Evolutionary conservation across 2,113 vertebrate species (phyloP), one percentile per base, ranked within the genome.

Genomic region (Epinephelus fuscoguttatus): DNA sequence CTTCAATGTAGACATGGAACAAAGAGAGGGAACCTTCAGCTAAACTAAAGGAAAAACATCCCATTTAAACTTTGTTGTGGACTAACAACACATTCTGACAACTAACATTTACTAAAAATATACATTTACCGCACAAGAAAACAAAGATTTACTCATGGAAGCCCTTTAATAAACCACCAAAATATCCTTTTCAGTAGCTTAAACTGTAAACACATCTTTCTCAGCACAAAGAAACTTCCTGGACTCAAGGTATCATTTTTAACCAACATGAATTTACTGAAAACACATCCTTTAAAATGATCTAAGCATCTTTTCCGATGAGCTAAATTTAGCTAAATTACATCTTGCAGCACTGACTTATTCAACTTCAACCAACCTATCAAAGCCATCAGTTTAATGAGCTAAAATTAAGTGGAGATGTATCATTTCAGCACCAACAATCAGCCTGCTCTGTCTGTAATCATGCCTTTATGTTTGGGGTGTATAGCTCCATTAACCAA

Each of bases 1-100:
- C 86, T 92, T 91, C 88, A 91, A 18, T 84, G 60, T 27, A 70
- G 77, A 76, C 67, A 73, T 3, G 53, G 79, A 71, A 92, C 89
- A 93, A 90, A 88, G 71, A 82, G 60, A 56, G 52, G 75, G 72
- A 81, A 78, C 77, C 81, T 84, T 75, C 40, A 73, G 53, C 53
- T 40, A 52, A 45, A 87, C 79, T 68, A 42, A 70, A 86, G 71
- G 33, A 30, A 80, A 89, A 86, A 86, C 82, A 84, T 84, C 88
- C 86, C 27, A 64, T 52, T 73, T 70, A 11, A 75, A 83, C 72
- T 81, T 74, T 71, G 42, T 49, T 42, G 49, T 74, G 75, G 45
- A 57, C 49, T n/a, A 50, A 64, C 49, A 61, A 55, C 63, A 56
- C 4, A 50, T 19, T 13, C 9, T 15, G 21, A 12, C 63, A 49